These are phyloP conservation scores for Aleiodes alternator DNA, from an alignment of 2,888 invertebrate species.

Conservation along the genomic window DNA sequence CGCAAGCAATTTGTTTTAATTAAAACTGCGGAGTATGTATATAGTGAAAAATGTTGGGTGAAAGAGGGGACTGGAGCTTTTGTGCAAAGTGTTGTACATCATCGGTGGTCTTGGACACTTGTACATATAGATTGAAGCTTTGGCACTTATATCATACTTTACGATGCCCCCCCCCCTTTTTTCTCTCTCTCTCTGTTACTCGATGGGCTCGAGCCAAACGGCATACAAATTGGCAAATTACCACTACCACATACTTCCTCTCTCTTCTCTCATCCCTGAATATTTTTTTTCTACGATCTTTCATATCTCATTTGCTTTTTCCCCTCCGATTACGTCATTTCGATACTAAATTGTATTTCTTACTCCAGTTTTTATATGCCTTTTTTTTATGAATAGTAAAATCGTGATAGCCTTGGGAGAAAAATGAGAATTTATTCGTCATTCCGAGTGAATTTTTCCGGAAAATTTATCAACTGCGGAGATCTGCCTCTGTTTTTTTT, in stretches of 20 bases:
- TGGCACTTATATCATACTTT: slow-evolving; percentile 59
- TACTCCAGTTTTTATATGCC: background rate
- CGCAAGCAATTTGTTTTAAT: slow-evolving; percentile 61
- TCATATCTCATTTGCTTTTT: slow-evolving; percentile 3
- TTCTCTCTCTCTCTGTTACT: background rate
- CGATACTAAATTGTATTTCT: background rate
- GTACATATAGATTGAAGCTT: slow-evolving; percentile 46
- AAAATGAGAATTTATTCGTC: background rate
- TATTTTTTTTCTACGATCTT: slow-evolving; percentile 39
- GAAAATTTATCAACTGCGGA: too few relatives aligned
- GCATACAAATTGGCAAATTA: slow-evolving; percentile 61
- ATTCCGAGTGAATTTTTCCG: background rate
- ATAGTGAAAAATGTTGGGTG: background rate
- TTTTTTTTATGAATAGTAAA: background rate
- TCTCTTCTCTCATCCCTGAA: slow-evolving; percentile 6
- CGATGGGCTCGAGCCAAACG: slow-evolving; percentile 52
- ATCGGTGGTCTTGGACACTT: slow-evolving; percentile 35
- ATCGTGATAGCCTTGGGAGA: background rate
- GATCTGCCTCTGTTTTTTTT: too few relatives aligned
- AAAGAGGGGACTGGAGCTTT: slow-evolving; percentile 23
- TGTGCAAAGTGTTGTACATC: slow-evolving; percentile 33
- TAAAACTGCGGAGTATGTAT: slow-evolving; percentile 46
- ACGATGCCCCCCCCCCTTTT: slow-evolving; percentile 50
- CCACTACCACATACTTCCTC: slow-evolving; percentile 33
- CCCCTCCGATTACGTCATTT: slow-evolving; percentile 29